Evolutionary conservation across 2,797 vertebrate species (phyloP).

Genomic region (Thunnus albacares): DNA sequence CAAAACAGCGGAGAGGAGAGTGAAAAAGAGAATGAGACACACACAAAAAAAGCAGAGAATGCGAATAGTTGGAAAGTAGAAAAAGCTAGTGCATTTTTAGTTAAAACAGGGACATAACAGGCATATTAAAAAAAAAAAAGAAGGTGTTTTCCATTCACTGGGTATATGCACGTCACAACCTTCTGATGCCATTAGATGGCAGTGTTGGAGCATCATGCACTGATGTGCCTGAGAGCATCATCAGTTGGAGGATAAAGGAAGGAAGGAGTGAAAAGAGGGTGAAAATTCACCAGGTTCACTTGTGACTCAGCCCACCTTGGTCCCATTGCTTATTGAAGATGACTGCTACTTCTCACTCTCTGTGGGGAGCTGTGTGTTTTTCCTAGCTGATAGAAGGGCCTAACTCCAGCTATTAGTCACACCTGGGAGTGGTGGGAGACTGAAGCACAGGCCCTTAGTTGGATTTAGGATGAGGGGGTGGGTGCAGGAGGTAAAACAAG

Average conservation of each 20-base stretch:
- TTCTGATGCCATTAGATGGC: conserved; percentile 72
- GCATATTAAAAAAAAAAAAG: conserved; percentile 6
- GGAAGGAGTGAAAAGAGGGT: conserved; percentile 36
- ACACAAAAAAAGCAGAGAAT: conserved; percentile 34
- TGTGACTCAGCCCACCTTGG: conserved; percentile 73
- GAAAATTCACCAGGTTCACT: conserved; percentile 59
- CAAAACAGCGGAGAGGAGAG: conserved; percentile 41
- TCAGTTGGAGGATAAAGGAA: conserved; percentile 53
- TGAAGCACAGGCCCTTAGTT: conserved; percentile 34
- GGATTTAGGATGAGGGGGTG: background rate
- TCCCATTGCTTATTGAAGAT: conserved; percentile 52
- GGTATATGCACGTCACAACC: conserved; percentile 1
- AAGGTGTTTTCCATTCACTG: background rate
- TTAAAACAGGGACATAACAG: conserved; percentile 9
- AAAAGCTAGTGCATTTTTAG: background rate
- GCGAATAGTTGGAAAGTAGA: conserved; percentile 42
- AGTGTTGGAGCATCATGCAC: conserved; percentile 72
- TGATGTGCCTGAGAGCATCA: conserved; percentile 52
- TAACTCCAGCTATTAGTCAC: conserved; percentile 64
- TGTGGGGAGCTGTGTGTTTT: conserved; percentile 49
- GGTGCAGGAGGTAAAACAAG: conserved; percentile 10
- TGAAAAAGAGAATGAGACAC: conserved; percentile 63
- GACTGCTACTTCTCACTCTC: conserved; percentile 43
- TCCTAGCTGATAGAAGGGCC: conserved; percentile 21
- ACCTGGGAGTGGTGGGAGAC: conserved; percentile 51